A percentile compares a stretch with the other conserved stretches of the same genome.
Conservation (phyloP, 1,140 invertebrate genomes). For the Pseudomyrmex cubaensis region DNA sequence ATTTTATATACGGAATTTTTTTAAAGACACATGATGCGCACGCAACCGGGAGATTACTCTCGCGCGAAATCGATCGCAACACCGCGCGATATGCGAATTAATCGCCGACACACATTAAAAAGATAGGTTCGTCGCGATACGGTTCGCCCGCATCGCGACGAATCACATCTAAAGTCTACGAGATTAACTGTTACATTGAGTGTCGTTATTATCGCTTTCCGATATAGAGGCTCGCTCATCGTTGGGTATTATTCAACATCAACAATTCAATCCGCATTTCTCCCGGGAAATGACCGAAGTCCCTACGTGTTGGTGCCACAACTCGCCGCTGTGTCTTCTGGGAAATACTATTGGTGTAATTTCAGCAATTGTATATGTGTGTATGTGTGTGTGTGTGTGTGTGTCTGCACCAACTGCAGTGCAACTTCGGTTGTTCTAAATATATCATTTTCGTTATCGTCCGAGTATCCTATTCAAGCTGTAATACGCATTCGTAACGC, state of each 20-base stretch:
- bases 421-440: neutral
- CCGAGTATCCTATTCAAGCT: no score
- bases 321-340: slow-evolving; percentile 24
- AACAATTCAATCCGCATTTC: slow-evolving; percentile 79
- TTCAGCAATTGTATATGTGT: neutral
- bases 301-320: neutral
- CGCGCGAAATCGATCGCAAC: no score
- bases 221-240: slow-evolving; percentile 55
- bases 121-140: neutral
- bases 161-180: slow-evolving; percentile 28
- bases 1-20: no score
- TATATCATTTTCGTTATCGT: slow-evolving; percentile 47
- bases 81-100: neutral
- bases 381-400: no score
- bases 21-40: no score
- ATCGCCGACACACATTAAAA: neutral
- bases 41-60: no score
- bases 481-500: no score
- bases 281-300: slow-evolving; percentile 42
- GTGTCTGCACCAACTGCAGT: no score
- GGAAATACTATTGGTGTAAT: slow-evolving; percentile 68
- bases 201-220: slow-evolving; percentile 60
- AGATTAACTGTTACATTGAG: slow-evolving; percentile 21
- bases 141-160: neutral
- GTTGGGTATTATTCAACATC: slow-evolving; percentile 68